Evolutionary conservation across 2,113 vertebrate genomes (phyloP), one percentile per base, ranked within the genome.

Genomic region (Alligator sinensis): DNA sequence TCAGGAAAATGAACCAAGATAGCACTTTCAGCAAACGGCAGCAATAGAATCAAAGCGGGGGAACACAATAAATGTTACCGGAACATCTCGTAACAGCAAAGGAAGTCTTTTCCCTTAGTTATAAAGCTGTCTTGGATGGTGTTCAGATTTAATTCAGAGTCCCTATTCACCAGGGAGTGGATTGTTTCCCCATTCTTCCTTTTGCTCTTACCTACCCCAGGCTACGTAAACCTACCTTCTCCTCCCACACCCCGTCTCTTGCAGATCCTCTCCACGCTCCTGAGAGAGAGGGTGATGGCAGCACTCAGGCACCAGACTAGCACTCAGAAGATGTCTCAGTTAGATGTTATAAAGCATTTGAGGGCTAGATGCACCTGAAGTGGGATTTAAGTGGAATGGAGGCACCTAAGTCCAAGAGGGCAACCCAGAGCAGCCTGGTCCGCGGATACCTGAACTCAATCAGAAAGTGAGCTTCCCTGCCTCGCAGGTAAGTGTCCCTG

Each of bases 91-190:
- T 13, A 55, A 16, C 4, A 9, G 18, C 28, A 78, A 63, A 75
- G 17, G 54, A 15, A 14, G 12, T 9, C 2, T 59, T 24, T 11
- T 25, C 4, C 9, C 61, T 58, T 17, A 9, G 12, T 10, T 15
- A 38, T 9, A 55, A 34, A 17, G 4, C 18, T 15, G 63, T 3
- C 24, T 11, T 8, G 24, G 81, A 4, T 14, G 30, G 4, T 14
- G 34, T 72, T 22, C 21, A 30, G 66, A 34, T n/a, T 17, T 19
- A 21, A 28, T 3, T 66, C 58, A 64, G 28, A 12, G 21, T 24
- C 3, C 1, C 22, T 72, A 5, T 4, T 21, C 5, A 25, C 13
- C 21, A 27, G 0, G 3, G 9, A 30, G 22, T 38, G 9, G 6
- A 11, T 38, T 30, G 19, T 19, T 25, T 19, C 62, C 15, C 15